Conservation (phyloP, 2,888 invertebrate species). For the Uropetala carovei region DNA sequence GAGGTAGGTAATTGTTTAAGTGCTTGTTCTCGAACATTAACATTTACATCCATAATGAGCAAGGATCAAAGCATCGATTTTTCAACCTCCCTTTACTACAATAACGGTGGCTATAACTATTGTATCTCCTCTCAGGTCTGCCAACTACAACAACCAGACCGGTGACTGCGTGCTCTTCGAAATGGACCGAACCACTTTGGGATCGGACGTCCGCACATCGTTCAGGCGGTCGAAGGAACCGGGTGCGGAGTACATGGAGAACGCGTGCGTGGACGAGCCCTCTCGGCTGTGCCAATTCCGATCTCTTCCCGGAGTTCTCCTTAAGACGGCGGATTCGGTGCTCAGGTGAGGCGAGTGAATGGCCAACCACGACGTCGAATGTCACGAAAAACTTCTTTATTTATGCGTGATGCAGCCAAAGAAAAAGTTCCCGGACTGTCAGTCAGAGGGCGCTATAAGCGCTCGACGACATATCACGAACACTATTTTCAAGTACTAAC, state of each 20-base stretch:
- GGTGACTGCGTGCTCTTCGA: slow-evolving; percentile 92
- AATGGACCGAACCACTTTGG: slow-evolving; percentile 93
- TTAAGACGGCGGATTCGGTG: slow-evolving; percentile 50
- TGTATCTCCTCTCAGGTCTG: slow-evolving; percentile 82
- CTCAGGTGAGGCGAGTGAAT: slow-evolving; percentile 31
- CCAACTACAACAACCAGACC: slow-evolving; percentile 91
- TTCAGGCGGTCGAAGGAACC: slow-evolving; percentile 31
- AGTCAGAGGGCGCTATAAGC: too few relatives aligned
- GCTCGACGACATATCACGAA: too few relatives aligned
- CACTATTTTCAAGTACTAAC: too few relatives aligned
- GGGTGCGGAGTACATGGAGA: slow-evolving; percentile 88
- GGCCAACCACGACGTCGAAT: background rate
- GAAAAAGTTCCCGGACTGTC: too few relatives aligned
- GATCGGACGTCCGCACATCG: slow-evolving; percentile 26
- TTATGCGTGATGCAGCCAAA: background rate
- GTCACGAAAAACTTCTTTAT: background rate
- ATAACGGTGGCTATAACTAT: background rate
- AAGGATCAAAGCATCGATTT: background rate
- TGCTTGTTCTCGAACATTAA: too few relatives aligned
- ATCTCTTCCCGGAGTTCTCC: slow-evolving; percentile 41
- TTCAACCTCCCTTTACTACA: background rate
- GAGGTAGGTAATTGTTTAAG: too few relatives aligned
- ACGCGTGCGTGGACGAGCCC: slow-evolving; percentile 96
- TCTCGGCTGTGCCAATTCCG: slow-evolving; percentile 94
- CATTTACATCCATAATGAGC: too few relatives aligned